A percentile compares a stretch with the other conserved stretches of the same genome.
Conservation (phyloP, 2,888 invertebrate genomes). For the Epinotia demarniana region DNA sequence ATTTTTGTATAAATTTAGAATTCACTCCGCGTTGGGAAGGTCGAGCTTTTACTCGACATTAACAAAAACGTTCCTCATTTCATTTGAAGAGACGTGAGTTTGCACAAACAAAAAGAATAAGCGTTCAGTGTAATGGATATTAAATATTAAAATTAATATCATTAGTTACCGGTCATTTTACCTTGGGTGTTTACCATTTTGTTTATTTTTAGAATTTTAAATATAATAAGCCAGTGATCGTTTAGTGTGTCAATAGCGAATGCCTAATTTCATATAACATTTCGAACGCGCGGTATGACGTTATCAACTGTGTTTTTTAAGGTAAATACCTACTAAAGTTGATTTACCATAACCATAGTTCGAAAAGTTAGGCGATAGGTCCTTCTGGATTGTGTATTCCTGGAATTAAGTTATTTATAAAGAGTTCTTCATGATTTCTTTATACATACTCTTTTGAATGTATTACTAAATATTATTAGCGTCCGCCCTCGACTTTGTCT, state of each 20-base stretch:
- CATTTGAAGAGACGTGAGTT: slow-evolving; percentile 33
- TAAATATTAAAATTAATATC: slow-evolving; percentile 45
- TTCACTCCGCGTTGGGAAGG: slow-evolving; percentile 23
- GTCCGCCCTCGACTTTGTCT: too few species aligned
- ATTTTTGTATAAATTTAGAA: slow-evolving; percentile 37
- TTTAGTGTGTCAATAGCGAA: not conserved
- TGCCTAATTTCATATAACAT: not conserved
- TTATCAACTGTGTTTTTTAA: too few species aligned
- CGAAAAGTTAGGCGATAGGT: too few species aligned
- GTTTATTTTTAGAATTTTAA: slow-evolving; percentile 13
- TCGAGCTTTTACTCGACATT: slow-evolving; percentile 34
- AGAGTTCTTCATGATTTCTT: too few species aligned
- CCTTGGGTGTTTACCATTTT: not conserved
- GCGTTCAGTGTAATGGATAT: slow-evolving; percentile 33
- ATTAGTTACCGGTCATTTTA: slow-evolving; percentile 12
- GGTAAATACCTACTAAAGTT: too few species aligned
- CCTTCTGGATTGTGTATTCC: too few species aligned
- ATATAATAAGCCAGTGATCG: not conserved
- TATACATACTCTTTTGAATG: too few species aligned
- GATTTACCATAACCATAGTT: too few species aligned
- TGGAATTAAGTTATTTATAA: too few species aligned
- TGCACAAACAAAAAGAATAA: slow-evolving; percentile 28
- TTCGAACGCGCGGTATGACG: too few species aligned
- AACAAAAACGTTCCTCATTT: slow-evolving; percentile 43
- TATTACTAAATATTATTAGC: too few species aligned